phyloP scores from a whole-genome alignment of 2,888 invertebrate genomes.

The Limenitis camilla region DNA sequence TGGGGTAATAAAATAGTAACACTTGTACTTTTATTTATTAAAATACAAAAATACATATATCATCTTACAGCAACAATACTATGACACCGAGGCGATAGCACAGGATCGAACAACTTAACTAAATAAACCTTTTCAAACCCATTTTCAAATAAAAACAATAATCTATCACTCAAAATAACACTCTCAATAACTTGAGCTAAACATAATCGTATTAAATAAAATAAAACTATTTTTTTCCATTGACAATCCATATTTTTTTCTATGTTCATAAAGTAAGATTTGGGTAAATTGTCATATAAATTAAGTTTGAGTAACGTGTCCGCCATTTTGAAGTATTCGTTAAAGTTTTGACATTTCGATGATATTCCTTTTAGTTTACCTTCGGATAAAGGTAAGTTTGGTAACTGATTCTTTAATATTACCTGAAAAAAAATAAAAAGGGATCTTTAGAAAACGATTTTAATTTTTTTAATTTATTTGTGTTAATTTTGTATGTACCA shows the following conservation, averaged over 20 bases:
- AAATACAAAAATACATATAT: neutral
- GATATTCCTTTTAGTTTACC: conserved; percentile 77
- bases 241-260: conserved; percentile 40
- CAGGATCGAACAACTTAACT: conserved; percentile 87
- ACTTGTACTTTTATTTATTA: neutral
- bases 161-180: conserved; percentile 86
- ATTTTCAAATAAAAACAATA: conserved; percentile 82
- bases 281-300: conserved; percentile 51
- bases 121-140: conserved; percentile 72
- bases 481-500: too few relatives aligned
- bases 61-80: conserved; percentile 78
- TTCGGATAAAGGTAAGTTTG: conserved; percentile 40
- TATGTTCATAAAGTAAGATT: conserved; percentile 36
- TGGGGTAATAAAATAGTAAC: too few relatives aligned
- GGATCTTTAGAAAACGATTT: neutral
- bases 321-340: conserved; percentile 81
- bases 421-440: conserved; percentile 46
- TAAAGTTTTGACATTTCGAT: conserved; percentile 77
- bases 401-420: conserved; percentile 46
- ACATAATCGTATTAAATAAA: conserved; percentile 84
- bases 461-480: too few relatives aligned
- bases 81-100: conserved; percentile 88
- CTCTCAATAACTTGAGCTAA: conserved; percentile 88
- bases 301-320: conserved; percentile 75
- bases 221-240: conserved; percentile 78